Evolutionary conservation across 2,888 invertebrate genomes (phyloP), one percentile per base, ranked within the genome.

Genomic region (Mayetiola destructor): DNA sequence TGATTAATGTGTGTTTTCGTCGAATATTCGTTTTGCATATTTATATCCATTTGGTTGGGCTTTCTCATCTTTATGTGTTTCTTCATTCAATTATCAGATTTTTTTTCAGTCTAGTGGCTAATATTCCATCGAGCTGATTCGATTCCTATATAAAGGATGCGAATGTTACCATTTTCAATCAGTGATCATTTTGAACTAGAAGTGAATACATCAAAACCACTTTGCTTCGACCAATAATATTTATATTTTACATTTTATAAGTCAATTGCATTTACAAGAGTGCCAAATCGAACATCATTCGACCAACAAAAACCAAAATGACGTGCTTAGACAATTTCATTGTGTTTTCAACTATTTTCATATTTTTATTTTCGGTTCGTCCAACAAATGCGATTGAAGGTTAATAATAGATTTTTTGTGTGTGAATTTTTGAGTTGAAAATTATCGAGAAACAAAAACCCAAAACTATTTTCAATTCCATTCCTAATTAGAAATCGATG

Each of bases 401-500:
- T 56, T n/a, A n/a, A n/a, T n/a, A n/a, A n/a, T n/a, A n/a, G n/a
- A n/a, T n/a, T n/a, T n/a, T n/a, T n/a, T 3, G 42, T 3, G 23
- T 12, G 10, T 2, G 39, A 39, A 39, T 16, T 18, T 18, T 39
- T 39, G 39, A 39, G 6, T 18, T 39, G 16, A n/a, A n/a, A n/a
- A n/a, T n/a, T n/a, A n/a, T n/a, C n/a, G 32, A 32, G 32, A 32
- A 32, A 32, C 8, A 32, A 32, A 8, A 32, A 12, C 32, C 8
- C 32, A 32, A 8, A 37, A n/a, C 8, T n/a, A n/a, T n/a, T n/a
- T 37, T 37, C 5, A 37, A 20, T 39, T 36, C 36, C 36, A 14
- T 20, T 21, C 14, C 63, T 29, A 72, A 72, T 62, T 67, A 65
- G 59, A 68, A 72, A 10, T 74, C 5, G 48, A 48, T 27, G 27